phyloP scores from a whole-genome alignment of 2,888 invertebrate genomes.

The Drosophila algonquin region DNA sequence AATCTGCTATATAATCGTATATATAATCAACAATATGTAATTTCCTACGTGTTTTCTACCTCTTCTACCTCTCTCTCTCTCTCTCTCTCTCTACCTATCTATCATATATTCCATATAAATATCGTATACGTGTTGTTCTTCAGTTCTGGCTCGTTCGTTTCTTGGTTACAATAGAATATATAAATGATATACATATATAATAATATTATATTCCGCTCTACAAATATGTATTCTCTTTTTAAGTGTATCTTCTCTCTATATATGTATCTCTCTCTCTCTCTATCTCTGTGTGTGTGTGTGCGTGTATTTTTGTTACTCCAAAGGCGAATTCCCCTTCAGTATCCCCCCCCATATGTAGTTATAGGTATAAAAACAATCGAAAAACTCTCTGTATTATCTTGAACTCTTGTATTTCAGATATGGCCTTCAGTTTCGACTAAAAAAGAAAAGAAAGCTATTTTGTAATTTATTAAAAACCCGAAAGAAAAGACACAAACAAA shows the following conservation, averaged over 20 bases:
- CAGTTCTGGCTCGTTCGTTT: constrained; percentile 74
- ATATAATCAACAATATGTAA: constrained; percentile 59
- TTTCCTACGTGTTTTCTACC: constrained; percentile 69
- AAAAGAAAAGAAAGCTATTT: constrained; percentile 50
- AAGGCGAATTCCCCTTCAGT: constrained; percentile 2
- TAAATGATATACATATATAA: constrained; percentile 31
- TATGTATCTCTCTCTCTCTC: constrained; percentile 12
- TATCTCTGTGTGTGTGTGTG: constrained; percentile 41
- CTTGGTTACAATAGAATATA: constrained; percentile 47
- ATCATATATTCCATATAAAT: constrained; percentile 36
- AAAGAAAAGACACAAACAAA: constrained; percentile 60
- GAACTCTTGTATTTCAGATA: constrained; percentile 83
- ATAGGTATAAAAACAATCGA: constrained; percentile 21
- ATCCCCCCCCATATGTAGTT: constrained; percentile 13
- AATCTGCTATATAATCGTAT: constrained; percentile 61
- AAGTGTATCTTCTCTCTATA: constrained; percentile 32
- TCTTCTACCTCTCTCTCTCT: constrained; percentile 32
- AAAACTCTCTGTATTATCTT: constrained; percentile 63
- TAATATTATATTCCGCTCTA: constrained; percentile 22
- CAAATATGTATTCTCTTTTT: constrained; percentile 1
- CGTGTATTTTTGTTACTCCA: constrained; percentile 36
- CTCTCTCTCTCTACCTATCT: constrained; percentile 18
- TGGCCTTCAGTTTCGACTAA: constrained; percentile 84
- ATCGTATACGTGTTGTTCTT: constrained; percentile 69
- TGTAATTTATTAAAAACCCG: constrained; percentile 68